Percentiles rank a stretch among this genome's conserved stretches.
Evolutionary conservation across 2,888 invertebrate species (phyloP).

Genomic region (Phoenoteleia sp.): DNA sequence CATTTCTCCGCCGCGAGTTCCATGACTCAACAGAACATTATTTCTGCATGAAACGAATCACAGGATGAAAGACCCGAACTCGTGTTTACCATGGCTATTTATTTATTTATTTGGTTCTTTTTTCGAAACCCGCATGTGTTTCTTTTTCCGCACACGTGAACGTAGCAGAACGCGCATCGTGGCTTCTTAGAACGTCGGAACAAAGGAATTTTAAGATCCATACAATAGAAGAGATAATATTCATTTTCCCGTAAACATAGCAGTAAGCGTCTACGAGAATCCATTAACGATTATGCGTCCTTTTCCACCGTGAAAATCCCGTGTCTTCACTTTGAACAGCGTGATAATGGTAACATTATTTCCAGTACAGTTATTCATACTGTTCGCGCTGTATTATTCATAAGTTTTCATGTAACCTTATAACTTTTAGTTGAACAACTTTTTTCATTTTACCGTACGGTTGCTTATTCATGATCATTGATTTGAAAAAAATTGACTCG

Average conservation of each 20-base stretch:
- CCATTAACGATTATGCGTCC: too few species aligned
- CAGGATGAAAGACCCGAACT: too few species aligned
- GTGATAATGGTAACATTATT: too few species aligned
- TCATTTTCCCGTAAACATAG: conserved; percentile 31
- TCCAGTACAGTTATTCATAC: conserved; percentile 21
- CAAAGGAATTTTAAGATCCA: conserved; percentile 50
- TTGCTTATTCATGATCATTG: neutral
- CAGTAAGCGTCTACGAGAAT: too few species aligned
- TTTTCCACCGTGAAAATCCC: too few species aligned
- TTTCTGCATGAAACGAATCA: neutral
- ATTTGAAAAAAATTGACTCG: too few species aligned
- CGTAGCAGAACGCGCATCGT: neutral
- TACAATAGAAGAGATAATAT: conserved; percentile 35
- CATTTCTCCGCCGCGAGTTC: conserved; percentile 11
- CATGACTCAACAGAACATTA: neutral
- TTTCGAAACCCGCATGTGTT: conserved; percentile 51
- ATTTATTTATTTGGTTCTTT: neutral
- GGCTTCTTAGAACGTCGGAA: conserved; percentile 40
- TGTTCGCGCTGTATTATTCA: conserved; percentile 5
- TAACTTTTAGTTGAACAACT: neutral
- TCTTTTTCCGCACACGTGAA: conserved; percentile 29
- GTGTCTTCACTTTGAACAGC: too few species aligned
- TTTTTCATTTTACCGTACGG: neutral
- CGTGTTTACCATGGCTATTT: conserved; percentile 8
- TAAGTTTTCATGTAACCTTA: conserved; percentile 3